phyloP scores from a whole-genome alignment of 2,888 invertebrate species.

The Dysmachus trigonus region DNA sequence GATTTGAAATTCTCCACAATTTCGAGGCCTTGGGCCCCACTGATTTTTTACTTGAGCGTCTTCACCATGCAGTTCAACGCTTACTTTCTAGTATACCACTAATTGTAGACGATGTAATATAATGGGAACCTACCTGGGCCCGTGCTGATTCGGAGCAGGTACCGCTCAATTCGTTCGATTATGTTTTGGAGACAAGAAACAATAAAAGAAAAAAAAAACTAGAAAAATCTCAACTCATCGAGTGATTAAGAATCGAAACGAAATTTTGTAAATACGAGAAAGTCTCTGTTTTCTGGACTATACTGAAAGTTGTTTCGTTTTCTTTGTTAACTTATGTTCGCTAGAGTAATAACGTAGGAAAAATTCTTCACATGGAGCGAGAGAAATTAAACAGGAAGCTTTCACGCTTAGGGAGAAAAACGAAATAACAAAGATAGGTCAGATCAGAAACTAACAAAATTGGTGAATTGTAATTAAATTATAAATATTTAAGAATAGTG shows the following conservation, averaged over 20 bases:
- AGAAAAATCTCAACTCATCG: constrained; percentile 8
- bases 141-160: neutral
- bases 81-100: neutral
- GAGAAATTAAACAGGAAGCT: neutral
- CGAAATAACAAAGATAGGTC: neutral
- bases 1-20: neutral
- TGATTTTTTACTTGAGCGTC: neutral
- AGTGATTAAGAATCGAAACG: neutral
- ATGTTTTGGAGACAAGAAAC: neutral
- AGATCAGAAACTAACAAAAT: constrained; percentile 30
- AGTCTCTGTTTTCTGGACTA: neutral
- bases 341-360: constrained; percentile 6
- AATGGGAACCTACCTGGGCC: neutral
- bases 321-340: constrained; percentile 18
- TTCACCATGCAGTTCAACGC: neutral
- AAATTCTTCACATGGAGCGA: neutral
- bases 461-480: constrained; percentile 40
- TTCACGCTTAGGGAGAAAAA: neutral
- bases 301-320: neutral
- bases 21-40: neutral
- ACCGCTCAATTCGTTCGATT: neutral
- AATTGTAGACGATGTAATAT: neutral
- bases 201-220: neutral
- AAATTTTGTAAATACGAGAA: neutral
- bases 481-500: constrained; percentile 40